Base-by-base conservation (phyloP, 1,140 invertebrate genomes). In the Drosophila asahinai region DNA sequence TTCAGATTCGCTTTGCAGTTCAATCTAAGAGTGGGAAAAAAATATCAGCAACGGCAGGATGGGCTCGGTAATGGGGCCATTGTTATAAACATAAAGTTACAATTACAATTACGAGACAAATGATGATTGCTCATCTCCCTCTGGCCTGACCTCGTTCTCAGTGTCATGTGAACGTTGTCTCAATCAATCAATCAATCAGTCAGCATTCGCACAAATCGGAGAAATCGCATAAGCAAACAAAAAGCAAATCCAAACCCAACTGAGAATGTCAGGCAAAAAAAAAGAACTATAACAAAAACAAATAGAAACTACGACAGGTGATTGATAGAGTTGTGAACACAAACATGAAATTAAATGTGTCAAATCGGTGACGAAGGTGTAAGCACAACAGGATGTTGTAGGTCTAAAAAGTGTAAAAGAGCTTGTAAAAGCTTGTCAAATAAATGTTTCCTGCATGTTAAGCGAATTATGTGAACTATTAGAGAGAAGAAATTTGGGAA, bases 51-150 rank as follows among this genome's bases (percentile, higher is more conserved):
- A 63, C 42, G 63, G 54, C 55, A 67, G 54, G 52, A 59, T 27
- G 51, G 45, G 61, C 47, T 55, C 27, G 73, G 58, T 81, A 84
- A 89, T 82, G 62, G 65, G 59, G 86, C 86, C 45, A 90, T 90
- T 90, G 86, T 89, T 86, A 57, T n/a, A 25, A 57, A 17, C 54
- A 55, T 57, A 40, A 40, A 57, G 54, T 70, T 25, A 27, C 40
- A 54, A 77, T 86, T 80, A 80, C 66, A 60, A 65, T 42, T 73
- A 71, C 51, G 73, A 82, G 14, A 15, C 11, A 27, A 27, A 25
- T 45, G 48, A 68, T 68, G 38, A 45, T 30, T 52, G 45, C 45
- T 30, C 60, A 64, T 52, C 48, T 43, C 45, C 27, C 47, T 3
- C 38, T 19, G 11, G 22, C 11, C 22, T 38, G 38, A 43, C 63